Evolutionary conservation across 2,113 vertebrate species (phyloP), one percentile per base, ranked within the genome.

Genomic region (Mastomys natalensis): DNA sequence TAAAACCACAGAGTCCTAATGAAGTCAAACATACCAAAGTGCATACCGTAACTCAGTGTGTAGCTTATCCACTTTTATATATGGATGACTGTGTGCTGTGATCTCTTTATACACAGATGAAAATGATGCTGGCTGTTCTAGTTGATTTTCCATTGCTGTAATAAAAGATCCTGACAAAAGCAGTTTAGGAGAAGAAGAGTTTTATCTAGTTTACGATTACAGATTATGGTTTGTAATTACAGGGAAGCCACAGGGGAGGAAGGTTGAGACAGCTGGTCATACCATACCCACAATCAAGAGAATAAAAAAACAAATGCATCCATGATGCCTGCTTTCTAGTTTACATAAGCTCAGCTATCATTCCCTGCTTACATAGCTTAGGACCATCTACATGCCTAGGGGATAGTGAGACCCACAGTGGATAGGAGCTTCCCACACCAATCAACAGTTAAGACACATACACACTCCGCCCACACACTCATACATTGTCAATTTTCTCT

Each of bases 11-110:
- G 91, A 85, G 64, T 29, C 26, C 24, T 76, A 87, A 91, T 58
- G 37, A 81, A 76, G 37, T 90, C 53, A 86, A 96, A 87, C 22
- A 84, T 77, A 84, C 43, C 62, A 60, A 81, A 87, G 37, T 29
- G 58, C 13, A 29, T 13, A 8, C 37, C 22, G 37, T 48, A 0
- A 37, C 31, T 21, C 48, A 7, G 1, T n/a, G 7, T 74, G 85
- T 22, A 73, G 40, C 24, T 48, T 55, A 62, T 26, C 90, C 13
- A 43, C 37, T 89, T 93, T 72, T 72, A 60, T 31, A 31, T 7
- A 74, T 26, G 43, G 29, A 91, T 53, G 34, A 62, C 31, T 55
- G 26, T 76, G 37, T 76, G 10, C 66, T 76, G 1, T 6, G 19
- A 64, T 53, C 48, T 60, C 10, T 34, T 34, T n/a, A 6, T 19